Base-by-base conservation (phyloP, 2,113 vertebrate species). In the Bos taurus region DNA sequence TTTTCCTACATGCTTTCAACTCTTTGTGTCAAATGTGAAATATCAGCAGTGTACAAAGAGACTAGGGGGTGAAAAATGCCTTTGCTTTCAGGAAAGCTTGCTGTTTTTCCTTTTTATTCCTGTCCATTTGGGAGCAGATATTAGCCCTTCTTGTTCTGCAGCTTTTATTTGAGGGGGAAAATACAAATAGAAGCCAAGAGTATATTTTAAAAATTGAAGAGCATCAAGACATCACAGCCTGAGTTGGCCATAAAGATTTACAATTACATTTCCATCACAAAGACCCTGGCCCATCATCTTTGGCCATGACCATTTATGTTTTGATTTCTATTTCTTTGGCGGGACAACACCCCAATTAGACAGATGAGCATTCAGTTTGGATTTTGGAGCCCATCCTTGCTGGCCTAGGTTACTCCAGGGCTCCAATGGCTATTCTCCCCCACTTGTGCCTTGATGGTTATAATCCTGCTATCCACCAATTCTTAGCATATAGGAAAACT, bases 231-330 rank as follows among this genome's bases (percentile, higher is more conserved):
- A 95, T 93, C 54, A 56, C 97, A 96, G 95, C 46, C 88, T 26
- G 87, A 98, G 93, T 97, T 98, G 98, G 97, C 98, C 95, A 95
- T 98, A 93, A 97, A 98, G 95, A 95, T 98, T 95, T 87, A 98
- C 98, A 98, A 98, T 98, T 97, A 98, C 89, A 98, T 98, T 98
- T 98, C 97, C 98, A 98, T 98, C 74, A 98, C 98, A 98, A 98
- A 98, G 96, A 94, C 80, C 67, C 98, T 97, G 97, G 97, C 97
- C 97, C 64, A 46, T 97, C 96, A 95, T 97, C 96, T 97, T 93
- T 98, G 97, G 98, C 98, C 90, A 88, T 92, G 95, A 86, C 91
- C 94, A 97, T 95, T 97, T 98, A 96, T 98, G 96, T 98, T 98
- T 98, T 98, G 97, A 97, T 98, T 97, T 97, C 98, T 97, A 3